These are phyloP conservation scores for Hassar affinis DNA, from an alignment of 2,113 vertebrate species.

Conservation along the genomic window DNA sequence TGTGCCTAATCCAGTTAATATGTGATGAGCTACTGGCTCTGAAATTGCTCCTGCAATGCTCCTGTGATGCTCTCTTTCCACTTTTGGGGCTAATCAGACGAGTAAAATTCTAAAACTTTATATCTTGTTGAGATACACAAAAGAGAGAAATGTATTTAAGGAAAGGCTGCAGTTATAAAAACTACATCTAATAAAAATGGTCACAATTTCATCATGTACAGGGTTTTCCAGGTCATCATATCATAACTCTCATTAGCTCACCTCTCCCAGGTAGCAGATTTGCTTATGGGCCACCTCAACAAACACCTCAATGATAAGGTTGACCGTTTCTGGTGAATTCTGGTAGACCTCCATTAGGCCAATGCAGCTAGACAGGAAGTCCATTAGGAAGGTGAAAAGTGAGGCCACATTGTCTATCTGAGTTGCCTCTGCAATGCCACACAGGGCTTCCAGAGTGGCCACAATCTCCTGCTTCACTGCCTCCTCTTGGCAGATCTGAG, in stretches of 20 bases:
- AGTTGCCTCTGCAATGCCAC: slow-evolving; percentile 95
- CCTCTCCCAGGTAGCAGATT: slow-evolving; percentile 98
- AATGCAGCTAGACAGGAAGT: slow-evolving; percentile 97
- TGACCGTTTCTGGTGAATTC: slow-evolving; percentile 96
- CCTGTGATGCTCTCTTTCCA: not conserved
- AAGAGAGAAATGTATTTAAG: not conserved
- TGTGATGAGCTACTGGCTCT: not conserved
- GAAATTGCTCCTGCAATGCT: not conserved
- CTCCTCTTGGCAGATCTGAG: slow-evolving; percentile 94
- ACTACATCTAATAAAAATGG: not conserved
- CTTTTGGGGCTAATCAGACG: not conserved
- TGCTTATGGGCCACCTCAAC: slow-evolving; percentile 99
- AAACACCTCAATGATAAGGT: slow-evolving; percentile 98
- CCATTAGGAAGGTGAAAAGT: slow-evolving; percentile 97
- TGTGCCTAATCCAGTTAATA: not conserved
- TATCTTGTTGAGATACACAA: not conserved
- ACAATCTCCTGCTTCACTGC: slow-evolving; percentile 94
- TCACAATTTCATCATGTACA: not conserved
- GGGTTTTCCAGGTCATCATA: too few species aligned
- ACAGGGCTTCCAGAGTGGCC: slow-evolving; percentile 91
- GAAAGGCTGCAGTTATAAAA: not conserved
- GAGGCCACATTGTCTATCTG: slow-evolving; percentile 96
- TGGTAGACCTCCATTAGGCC: slow-evolving; percentile 98
- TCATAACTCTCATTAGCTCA: slow-evolving; percentile 61
- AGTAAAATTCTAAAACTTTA: not conserved